phyloP scores from a whole-genome alignment of 2,113 vertebrate species.

The Asarcornis scutulata region DNA sequence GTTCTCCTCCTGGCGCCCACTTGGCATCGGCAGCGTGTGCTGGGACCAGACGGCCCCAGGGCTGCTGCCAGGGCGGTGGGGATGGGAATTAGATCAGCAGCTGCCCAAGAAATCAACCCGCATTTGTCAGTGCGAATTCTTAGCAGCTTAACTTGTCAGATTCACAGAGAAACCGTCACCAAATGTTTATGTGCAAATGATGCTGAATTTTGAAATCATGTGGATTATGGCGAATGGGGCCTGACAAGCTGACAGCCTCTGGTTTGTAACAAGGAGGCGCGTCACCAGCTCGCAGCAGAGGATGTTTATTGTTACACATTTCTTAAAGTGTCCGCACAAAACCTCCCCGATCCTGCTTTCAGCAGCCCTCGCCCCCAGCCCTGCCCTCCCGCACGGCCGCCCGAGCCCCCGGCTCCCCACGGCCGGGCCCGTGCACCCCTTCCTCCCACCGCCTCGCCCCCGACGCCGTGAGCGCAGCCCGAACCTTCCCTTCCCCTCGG shows the following conservation, averaged over 20 bases:
- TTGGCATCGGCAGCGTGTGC: background rate
- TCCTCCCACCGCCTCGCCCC: background rate
- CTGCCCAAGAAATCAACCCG: constrained; percentile 78
- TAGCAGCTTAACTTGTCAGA: constrained; percentile 87
- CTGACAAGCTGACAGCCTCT: constrained; percentile 87
- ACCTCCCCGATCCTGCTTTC: constrained; percentile 66
- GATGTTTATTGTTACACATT: constrained; percentile 84
- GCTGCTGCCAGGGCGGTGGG: constrained; percentile 69
- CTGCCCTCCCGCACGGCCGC: background rate
- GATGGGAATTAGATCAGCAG: constrained; percentile 79
- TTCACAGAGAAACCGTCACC: constrained; percentile 82
- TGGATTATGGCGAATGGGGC: constrained; percentile 84
- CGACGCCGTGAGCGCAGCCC: background rate
- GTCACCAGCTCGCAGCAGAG: constrained; percentile 80
- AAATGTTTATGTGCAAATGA: constrained; percentile 85
- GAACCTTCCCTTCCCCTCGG: constrained; percentile 57
- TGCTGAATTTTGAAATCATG: constrained; percentile 84
- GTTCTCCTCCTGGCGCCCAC: background rate
- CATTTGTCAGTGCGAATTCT: constrained; percentile 81
- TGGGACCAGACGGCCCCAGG: constrained; percentile 31
- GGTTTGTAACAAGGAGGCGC: constrained; percentile 85
- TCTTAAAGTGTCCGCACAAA: constrained; percentile 77
- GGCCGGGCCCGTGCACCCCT: background rate
- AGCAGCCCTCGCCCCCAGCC: background rate
- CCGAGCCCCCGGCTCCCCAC: background rate